Conservation (phyloP, 2,888 invertebrate genomes). For the Macrosoma leucophasiata region DNA sequence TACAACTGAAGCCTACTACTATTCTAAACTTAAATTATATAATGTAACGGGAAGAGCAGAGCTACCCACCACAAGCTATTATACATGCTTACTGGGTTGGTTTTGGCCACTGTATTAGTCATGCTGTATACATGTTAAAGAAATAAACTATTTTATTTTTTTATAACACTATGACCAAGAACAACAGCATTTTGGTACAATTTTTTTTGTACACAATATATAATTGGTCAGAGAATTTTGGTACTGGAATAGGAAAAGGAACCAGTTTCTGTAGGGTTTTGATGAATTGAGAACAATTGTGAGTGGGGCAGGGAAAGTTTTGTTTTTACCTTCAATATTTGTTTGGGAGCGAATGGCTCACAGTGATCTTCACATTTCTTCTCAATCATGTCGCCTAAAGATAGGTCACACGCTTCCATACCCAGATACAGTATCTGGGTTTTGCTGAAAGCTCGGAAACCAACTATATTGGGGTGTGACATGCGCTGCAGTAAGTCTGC, state of each 20-base stretch:
- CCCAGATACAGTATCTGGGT: constrained; percentile 79
- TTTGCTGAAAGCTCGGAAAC: constrained; percentile 78
- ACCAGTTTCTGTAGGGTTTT: too few species aligned
- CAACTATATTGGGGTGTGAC: constrained; percentile 89
- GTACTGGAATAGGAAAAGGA: too few species aligned
- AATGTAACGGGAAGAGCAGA: too few species aligned
- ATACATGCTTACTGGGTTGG: too few species aligned
- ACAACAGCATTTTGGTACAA: background rate
- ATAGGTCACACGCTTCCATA: constrained; percentile 85
- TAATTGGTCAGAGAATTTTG: background rate
- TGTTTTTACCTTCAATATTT: constrained; percentile 78
- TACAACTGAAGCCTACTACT: too few species aligned
- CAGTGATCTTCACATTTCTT: constrained; percentile 71
- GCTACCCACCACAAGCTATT: too few species aligned
- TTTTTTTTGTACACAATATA: background rate
- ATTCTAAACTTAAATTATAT: too few species aligned
- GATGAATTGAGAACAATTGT: too few species aligned
- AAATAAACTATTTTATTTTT: too few species aligned
- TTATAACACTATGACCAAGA: background rate
- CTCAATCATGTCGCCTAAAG: constrained; percentile 85
- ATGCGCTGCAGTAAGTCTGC: constrained; percentile 81
- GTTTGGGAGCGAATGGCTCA: constrained; percentile 77
- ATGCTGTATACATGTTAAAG: too few species aligned
- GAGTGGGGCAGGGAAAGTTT: too few species aligned
- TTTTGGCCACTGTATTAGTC: too few species aligned